phyloP scores from a whole-genome alignment of 2,888 invertebrate species.

The Tupiocoris notatus region DNA sequence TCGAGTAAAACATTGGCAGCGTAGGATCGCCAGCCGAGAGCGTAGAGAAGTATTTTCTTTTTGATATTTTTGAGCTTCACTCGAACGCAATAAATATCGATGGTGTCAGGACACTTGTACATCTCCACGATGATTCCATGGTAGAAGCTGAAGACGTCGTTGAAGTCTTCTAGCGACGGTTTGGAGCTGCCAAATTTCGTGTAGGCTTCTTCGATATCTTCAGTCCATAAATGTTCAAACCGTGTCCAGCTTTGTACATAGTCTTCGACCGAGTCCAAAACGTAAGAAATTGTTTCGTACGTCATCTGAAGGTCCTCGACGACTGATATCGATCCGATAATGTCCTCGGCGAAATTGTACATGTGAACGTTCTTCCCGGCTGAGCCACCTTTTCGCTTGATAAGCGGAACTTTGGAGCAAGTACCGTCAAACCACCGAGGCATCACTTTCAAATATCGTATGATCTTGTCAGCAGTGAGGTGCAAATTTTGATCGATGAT shows the following conservation, averaged over 20 bases:
- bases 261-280: constrained; percentile 14
- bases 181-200: constrained; percentile 5
- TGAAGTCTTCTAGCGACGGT: constrained; percentile 15
- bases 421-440: constrained; percentile 28
- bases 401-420: constrained; percentile 16
- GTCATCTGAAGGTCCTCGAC: constrained; percentile 15
- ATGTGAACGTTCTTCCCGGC: constrained; percentile 7
- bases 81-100: constrained; percentile 26
- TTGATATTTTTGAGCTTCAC: constrained; percentile 23
- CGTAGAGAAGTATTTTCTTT: constrained; percentile 15
- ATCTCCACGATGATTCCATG: constrained; percentile 28
- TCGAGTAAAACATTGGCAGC: background rate
- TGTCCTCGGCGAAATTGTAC: constrained; percentile 19
- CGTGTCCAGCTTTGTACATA: constrained; percentile 9
- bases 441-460: constrained; percentile 2
- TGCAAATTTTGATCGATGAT: background rate
- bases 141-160: constrained; percentile 25
- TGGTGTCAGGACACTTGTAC: constrained; percentile 9
- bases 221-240: constrained; percentile 27
- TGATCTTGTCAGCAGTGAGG: background rate
- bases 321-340: constrained; percentile 14
- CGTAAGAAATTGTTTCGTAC: constrained; percentile 11
- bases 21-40: constrained; percentile 17
- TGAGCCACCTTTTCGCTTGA: constrained; percentile 3
- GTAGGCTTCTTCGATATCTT: constrained; percentile 21